Conservation (phyloP, 2,113 vertebrate species). For the Pontoporia blainvillei region DNA sequence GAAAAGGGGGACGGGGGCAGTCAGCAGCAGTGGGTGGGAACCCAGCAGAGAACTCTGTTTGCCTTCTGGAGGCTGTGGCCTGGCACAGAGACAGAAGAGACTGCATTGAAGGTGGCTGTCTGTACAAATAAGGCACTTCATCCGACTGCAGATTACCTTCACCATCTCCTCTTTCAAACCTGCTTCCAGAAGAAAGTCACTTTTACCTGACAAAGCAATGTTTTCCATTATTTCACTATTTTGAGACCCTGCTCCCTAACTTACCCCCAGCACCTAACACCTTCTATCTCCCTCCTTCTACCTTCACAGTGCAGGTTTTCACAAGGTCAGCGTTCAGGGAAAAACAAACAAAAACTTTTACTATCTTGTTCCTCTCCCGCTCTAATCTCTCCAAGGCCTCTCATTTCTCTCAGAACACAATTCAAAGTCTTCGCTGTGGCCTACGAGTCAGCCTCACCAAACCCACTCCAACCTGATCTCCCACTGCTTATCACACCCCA, state of each 20-base stretch:
- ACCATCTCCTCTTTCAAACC: background rate
- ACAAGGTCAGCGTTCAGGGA: background rate
- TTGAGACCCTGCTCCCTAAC: background rate
- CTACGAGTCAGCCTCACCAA: background rate
- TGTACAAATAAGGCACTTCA: background rate
- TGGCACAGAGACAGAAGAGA: background rate
- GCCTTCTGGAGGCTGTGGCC: background rate
- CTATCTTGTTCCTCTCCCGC: background rate
- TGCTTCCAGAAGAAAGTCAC: background rate
- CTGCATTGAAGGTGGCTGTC: background rate
- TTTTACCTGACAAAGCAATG: background rate
- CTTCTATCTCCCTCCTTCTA: background rate
- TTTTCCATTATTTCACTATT: background rate
- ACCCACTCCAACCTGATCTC: background rate
- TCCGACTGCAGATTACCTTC: background rate
- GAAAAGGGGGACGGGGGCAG: background rate
- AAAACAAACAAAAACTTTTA: background rate
- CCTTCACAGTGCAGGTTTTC: background rate
- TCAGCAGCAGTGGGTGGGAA: background rate
- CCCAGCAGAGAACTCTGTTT: background rate
- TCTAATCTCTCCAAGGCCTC: background rate
- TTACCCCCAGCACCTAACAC: background rate
- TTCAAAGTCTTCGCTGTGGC: background rate
- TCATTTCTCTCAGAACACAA: background rate
- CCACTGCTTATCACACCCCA: background rate